Percentiles rank a stretch among this genome's conserved stretches.
These are phyloP conservation scores for Chloroceryle amazona DNA, from an alignment of 2,797 vertebrate genomes.

Conservation along the genomic window DNA sequence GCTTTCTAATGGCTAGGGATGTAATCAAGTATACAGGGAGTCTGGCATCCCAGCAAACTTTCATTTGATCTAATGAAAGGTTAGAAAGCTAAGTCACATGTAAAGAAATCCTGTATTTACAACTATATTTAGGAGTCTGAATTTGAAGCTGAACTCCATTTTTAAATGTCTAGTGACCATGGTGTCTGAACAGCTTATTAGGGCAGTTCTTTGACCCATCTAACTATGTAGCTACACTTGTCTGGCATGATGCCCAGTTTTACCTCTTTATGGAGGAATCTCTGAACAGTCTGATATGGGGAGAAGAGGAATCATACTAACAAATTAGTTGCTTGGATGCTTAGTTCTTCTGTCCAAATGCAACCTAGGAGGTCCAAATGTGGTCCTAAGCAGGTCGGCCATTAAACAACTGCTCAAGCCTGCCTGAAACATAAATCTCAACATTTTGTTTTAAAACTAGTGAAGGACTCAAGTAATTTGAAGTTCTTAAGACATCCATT, in stretches of 20 bases:
- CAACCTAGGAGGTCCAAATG: rapidly evolving
- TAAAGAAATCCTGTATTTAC: neutral
- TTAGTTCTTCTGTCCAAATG: neutral
- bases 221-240: neutral
- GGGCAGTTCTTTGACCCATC: neutral
- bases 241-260: neutral
- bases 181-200: neutral
- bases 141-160: neutral
- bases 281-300: rapidly evolving
- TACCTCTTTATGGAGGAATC: neutral
- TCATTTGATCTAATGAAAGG: neutral
- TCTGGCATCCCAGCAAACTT: neutral
- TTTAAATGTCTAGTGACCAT: neutral
- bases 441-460: neutral
- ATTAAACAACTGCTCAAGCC: neutral
- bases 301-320: neutral
- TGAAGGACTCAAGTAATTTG: neutral
- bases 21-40: neutral
- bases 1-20: neutral
- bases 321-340: neutral
- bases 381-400: neutral
- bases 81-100: neutral
- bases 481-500: neutral
- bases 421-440: neutral
- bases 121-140: neutral